Conservation (phyloP, 2,113 vertebrate species). For the Epinephelus moara region DNA sequence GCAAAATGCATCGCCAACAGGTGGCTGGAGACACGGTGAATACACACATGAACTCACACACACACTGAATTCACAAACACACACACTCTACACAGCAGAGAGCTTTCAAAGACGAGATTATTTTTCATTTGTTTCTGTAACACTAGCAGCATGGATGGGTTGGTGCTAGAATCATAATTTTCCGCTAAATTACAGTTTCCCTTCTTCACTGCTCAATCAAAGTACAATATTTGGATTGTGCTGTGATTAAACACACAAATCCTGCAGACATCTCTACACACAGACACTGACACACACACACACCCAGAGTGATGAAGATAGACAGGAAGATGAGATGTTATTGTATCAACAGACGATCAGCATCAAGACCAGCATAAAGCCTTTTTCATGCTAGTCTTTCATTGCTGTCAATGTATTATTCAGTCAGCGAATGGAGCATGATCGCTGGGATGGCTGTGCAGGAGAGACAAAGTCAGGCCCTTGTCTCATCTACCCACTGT, state of each 20-base stretch:
- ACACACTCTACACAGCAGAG: conserved; percentile 15
- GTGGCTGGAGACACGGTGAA: conserved; percentile 45
- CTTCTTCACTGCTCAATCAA: conserved; percentile 68
- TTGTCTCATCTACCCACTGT: conserved; percentile 49
- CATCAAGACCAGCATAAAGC: conserved; percentile 68
- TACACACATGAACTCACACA: conserved; percentile 6
- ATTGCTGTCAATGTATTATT: conserved; percentile 65
- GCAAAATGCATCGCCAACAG: conserved; percentile 54
- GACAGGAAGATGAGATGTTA: conserved; percentile 79
- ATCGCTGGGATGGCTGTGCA: conserved; percentile 27
- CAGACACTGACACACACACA: conserved; percentile 32
- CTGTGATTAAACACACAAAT: conserved; percentile 67
- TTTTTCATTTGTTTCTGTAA: conserved; percentile 56
- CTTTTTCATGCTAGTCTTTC: conserved; percentile 63
- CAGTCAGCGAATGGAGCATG: conserved; percentile 64
- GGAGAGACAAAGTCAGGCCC: conserved; percentile 59
- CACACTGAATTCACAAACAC: neutral
- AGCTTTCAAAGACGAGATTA: conserved; percentile 44
- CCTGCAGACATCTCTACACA: conserved; percentile 32
- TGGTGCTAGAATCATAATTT: conserved; percentile 70
- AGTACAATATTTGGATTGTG: conserved; percentile 77
- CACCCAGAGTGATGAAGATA: conserved; percentile 68
- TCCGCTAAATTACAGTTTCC: conserved; percentile 71
- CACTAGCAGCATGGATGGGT: conserved; percentile 47
- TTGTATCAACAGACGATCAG: conserved; percentile 77